These are phyloP conservation scores for Chromis chromis DNA, from an alignment of 2,797 vertebrate species.

Conservation along the genomic window DNA sequence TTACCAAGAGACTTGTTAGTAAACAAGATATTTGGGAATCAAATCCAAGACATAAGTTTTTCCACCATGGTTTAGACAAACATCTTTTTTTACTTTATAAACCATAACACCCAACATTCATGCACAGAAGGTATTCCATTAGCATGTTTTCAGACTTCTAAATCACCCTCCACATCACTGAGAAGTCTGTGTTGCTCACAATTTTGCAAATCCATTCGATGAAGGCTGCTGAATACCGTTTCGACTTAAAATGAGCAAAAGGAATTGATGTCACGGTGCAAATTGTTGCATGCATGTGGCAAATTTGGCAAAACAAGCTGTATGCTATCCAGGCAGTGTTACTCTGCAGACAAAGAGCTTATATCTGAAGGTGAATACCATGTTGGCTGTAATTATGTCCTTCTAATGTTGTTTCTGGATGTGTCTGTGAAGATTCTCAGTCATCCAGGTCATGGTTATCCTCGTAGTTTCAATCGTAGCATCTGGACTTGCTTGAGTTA, in stretches of 20 bases:
- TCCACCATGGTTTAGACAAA: neutral
- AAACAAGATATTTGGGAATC: neutral
- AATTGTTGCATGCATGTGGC: neutral
- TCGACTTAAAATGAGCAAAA: neutral
- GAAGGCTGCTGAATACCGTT: too few species aligned
- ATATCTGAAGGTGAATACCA: too few species aligned
- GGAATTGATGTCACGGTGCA: neutral
- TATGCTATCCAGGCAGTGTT: too few species aligned
- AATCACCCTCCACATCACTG: neutral
- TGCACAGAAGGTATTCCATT: neutral
- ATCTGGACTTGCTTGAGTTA: too few species aligned
- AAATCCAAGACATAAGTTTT: neutral
- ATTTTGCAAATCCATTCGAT: neutral
- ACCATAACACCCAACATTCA: neutral
- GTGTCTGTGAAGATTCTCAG: too few species aligned
- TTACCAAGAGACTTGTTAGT: neutral
- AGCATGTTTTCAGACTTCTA: neutral
- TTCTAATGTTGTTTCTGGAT: too few species aligned
- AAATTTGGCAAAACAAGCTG: neutral
- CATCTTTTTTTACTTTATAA: neutral
- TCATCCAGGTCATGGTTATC: too few species aligned
- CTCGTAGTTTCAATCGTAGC: too few species aligned
- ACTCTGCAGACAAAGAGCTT: too few species aligned
- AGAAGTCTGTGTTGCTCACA: neutral
- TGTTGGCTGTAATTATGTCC: too few species aligned